Base-by-base conservation (phyloP, 2,797 vertebrate species). In the Oophaga sylvatica region DNA sequence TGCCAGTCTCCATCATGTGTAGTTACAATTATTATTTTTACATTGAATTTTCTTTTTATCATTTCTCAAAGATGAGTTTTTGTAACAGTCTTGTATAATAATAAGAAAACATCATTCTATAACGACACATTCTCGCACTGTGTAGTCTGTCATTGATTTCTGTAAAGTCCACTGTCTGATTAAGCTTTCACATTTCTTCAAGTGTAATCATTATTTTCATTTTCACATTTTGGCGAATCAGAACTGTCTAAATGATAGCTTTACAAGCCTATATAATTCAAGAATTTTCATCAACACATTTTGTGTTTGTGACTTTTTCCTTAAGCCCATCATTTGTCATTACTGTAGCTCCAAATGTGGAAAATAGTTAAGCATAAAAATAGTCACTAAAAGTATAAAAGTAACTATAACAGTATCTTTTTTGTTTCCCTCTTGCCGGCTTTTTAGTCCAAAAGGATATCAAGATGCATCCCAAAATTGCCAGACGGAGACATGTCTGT, bases 121-220 rank as follows among this genome's bases (percentile, higher is more conserved):
- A 56, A n/a, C 26, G 62, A 81, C 41, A 70, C n/a, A 22, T 41
- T 71, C 48, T 70, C 26, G 29, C 67, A 53, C 81, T 35, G 5
- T 70, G 81, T 71, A 71, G 59, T 71, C 81, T 83, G 53, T 17
- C 81, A 70, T 56, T 83, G 26, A 83, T 70, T 83, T 83, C 48
- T 83, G 81, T 48, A 80, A n/a, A 80, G 35, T 29, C 59, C 22
- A n/a, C 60, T 48, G 35, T 29, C 65, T 81, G 80, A 81, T 81
- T 81, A 67, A 81, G 80, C 13, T 62, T 83, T 71, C 53, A 9
- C n/a, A 80, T 83, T 71, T 71, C 56, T 82, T 82, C 81, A 70
- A 70, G 81, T 70, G 81, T 71, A 71, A 70, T 83, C 81, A 83
- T 83, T 83, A 83, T 71, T 83, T 83, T 83, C 67, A 57, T 71